Base-by-base conservation (phyloP, 2,113 vertebrate species). In the Dipodomys spectabilis region DNA sequence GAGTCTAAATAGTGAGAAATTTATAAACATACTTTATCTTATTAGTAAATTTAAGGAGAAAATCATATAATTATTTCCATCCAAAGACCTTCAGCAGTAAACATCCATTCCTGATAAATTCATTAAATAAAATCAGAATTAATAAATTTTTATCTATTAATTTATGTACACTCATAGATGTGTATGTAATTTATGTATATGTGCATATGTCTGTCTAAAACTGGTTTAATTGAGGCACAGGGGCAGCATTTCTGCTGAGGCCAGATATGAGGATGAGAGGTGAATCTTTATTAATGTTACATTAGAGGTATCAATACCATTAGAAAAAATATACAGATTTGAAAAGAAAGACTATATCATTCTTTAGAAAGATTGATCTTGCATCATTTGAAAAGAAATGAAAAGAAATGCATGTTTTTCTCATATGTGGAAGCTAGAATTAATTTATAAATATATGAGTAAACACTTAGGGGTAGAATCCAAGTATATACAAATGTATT, bases 1-100 rank as follows among this genome's bases (percentile, higher is more conserved):
- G 44, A 88, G 13, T 73, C 89, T 88, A 45, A 84, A 35, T 80
- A 84, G 35, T 8, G 86, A 74, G 45, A 88, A 91, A 77, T 62
- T 32, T 4, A 90, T 90, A 82, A n/a, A n/a, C n/a, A 65, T 57
- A 71, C 83, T 77, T 82, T 62, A 75, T 1, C 15, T 88, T 49
- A 53, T 65, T 65, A 49, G 15, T 64, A 90, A 82, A 79, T 80
- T 82, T 78, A 67, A 88, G 68, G 3, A 91, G 28, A 82, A 84
- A 83, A 90, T 53, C 10, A 23, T 23, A 28, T n/a, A 25, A 39
- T 86, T 90, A 68, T 62, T 35, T 88, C 6, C 75, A 69, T 72
- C 22, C 53, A 90, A 71, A 82, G 6, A 27, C 1, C 39, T 64
- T 83, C 22, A 82, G 32, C 44, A 60, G 79, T 82, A 53, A 90